These are phyloP conservation scores for Nasonia giraulti DNA, from an alignment of 1,140 invertebrate genomes.

Conservation along the genomic window DNA sequence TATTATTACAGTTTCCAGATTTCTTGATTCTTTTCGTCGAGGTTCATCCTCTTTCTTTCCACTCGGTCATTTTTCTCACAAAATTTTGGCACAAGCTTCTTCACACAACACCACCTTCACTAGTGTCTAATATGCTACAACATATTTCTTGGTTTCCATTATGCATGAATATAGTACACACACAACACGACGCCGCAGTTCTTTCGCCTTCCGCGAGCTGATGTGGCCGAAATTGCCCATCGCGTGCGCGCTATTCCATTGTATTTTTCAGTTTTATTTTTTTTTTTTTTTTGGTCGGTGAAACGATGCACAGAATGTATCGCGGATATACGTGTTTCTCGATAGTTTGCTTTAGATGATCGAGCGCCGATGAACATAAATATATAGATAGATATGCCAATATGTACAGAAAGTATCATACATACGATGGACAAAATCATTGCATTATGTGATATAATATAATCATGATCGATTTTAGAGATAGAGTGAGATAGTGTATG, in stretches of 20 bases:
- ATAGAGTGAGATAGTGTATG: neutral
- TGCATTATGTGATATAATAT: slow-evolving; percentile 21
- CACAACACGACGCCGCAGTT: slow-evolving; percentile 69
- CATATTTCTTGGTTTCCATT: too few relatives aligned
- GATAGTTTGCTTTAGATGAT: neutral
- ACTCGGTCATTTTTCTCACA: neutral
- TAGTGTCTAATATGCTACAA: neutral
- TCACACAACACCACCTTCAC: neutral
- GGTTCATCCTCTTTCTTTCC: neutral
- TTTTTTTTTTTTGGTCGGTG: neutral
- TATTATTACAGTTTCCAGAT: neutral
- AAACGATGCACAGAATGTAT: neutral
- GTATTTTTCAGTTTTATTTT: neutral
- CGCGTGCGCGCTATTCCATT: slow-evolving; percentile 55
- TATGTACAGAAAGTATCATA: slow-evolving; percentile 9
- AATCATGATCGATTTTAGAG: neutral
- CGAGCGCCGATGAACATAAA: neutral
- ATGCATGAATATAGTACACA: neutral
- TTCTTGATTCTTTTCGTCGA: neutral
- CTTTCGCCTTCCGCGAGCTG: slow-evolving; percentile 74
- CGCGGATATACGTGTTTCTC: neutral
- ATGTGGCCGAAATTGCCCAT: slow-evolving; percentile 72
- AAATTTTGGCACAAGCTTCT: neutral
- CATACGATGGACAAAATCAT: slow-evolving; percentile 45
- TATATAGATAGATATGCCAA: neutral